Conservation (phyloP, 2,113 vertebrate species). For the Pluvialis apricaria region DNA sequence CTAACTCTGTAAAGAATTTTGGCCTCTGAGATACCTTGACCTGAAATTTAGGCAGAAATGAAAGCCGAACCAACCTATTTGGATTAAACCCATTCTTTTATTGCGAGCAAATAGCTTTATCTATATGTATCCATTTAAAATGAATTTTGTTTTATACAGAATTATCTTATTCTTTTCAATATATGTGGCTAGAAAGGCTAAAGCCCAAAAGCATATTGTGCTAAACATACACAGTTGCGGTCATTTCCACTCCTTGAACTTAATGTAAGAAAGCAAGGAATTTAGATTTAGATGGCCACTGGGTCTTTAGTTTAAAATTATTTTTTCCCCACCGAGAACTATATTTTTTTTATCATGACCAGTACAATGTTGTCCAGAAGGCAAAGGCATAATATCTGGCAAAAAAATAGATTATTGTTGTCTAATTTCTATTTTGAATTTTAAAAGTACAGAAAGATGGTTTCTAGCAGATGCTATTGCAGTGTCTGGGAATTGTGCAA, state of each 20-base stretch:
- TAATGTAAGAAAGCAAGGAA: background rate
- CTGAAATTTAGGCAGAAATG: background rate
- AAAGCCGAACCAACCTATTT: background rate
- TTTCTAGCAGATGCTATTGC: slow-evolving; percentile 22
- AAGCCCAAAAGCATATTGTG: background rate
- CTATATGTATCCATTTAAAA: background rate
- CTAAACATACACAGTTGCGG: background rate
- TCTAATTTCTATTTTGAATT: slow-evolving; percentile 5
- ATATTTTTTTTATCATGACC: slow-evolving; percentile 8
- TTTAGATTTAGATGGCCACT: slow-evolving; percentile 3
- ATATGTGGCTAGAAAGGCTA: background rate
- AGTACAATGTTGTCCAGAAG: background rate
- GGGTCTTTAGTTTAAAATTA: background rate
- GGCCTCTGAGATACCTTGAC: background rate
- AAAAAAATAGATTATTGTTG: background rate
- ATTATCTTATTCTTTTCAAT: background rate
- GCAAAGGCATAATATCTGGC: background rate
- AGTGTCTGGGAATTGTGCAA: slow-evolving; percentile 14
- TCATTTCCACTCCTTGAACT: slow-evolving; percentile 20
- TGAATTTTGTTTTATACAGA: background rate
- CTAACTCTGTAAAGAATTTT: background rate
- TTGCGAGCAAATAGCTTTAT: background rate
- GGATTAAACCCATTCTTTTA: background rate
- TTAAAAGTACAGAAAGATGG: background rate
- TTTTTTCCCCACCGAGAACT: background rate